phyloP scores from a whole-genome alignment of 2,888 invertebrate species.

The Catocala fraxini region DNA sequence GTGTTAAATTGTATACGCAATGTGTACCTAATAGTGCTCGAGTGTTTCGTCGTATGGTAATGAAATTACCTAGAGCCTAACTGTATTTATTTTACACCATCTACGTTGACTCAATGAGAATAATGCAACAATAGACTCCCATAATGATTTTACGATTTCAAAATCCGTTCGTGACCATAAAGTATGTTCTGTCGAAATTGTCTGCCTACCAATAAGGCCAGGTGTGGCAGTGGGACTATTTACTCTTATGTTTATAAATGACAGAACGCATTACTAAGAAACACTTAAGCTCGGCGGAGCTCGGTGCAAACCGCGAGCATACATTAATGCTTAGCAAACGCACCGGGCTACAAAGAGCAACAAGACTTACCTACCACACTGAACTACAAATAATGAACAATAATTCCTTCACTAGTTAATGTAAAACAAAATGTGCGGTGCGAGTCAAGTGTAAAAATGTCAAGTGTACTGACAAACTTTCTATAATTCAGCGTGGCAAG shows the following conservation, averaged over 20 bases:
- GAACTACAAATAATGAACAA: constrained; percentile 76
- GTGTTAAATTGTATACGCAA: background rate
- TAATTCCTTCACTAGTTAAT: constrained; percentile 75
- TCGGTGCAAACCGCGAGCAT: constrained; percentile 72
- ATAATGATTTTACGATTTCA: constrained; percentile 22
- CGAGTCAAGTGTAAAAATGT: constrained; percentile 52
- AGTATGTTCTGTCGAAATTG: constrained; percentile 16
- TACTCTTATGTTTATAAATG: constrained; percentile 42
- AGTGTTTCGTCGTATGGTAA: constrained; percentile 13
- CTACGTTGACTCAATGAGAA: constrained; percentile 14
- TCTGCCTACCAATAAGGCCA: constrained; percentile 23
- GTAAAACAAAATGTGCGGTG: constrained; percentile 56
- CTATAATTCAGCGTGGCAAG: constrained; percentile 61
- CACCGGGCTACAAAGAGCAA: constrained; percentile 72
- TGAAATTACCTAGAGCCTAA: constrained; percentile 17
- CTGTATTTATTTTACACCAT: constrained; percentile 19
- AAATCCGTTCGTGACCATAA: constrained; percentile 23
- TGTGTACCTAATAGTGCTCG: constrained; percentile 3
- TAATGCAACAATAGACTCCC: constrained; percentile 20
- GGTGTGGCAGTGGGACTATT: constrained; percentile 23
- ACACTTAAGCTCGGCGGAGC: constrained; percentile 60
- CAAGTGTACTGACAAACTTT: constrained; percentile 63
- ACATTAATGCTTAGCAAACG: constrained; percentile 76
- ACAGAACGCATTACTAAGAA: constrained; percentile 64
- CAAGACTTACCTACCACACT: constrained; percentile 51